These are phyloP conservation scores for Arrhopalites spinosus DNA, from an alignment of 2,888 invertebrate genomes.

Conservation along the genomic window DNA sequence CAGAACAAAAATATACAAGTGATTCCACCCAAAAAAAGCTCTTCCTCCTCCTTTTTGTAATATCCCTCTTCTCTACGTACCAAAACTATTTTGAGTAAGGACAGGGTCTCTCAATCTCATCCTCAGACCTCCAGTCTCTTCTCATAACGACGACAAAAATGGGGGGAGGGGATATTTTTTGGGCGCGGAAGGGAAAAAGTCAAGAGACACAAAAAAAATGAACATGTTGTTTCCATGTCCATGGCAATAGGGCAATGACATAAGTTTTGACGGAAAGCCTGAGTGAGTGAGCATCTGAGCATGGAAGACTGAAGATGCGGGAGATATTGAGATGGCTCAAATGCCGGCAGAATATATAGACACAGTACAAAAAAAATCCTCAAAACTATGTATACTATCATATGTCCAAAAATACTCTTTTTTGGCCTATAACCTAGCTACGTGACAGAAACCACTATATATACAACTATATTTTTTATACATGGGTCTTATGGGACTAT, in stretches of 20 bases:
- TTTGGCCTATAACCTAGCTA: background rate
- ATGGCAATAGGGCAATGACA: background rate
- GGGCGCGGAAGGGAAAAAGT: background rate
- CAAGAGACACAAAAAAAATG: background rate
- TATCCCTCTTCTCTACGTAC: background rate
- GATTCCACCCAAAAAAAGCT: background rate
- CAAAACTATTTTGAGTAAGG: too few relatives aligned
- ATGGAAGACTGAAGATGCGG: slow-evolving; percentile 21
- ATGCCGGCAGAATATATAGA: slow-evolving; percentile 34
- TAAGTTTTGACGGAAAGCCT: background rate
- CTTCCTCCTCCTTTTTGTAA: background rate
- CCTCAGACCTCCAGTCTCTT: slow-evolving; percentile 1
- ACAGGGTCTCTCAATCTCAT: background rate
- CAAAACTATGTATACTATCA: slow-evolving; percentile 6
- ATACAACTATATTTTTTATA: background rate
- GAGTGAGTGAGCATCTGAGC: slow-evolving; percentile 23
- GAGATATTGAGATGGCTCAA: slow-evolving; percentile 37
- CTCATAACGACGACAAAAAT: background rate
- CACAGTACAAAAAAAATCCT: slow-evolving; percentile 35
- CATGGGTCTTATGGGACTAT: background rate
- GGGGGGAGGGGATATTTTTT: background rate
- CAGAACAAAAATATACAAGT: too few relatives aligned
- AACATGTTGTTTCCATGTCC: background rate
- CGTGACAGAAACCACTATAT: background rate
- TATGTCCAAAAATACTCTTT: background rate